Evolutionary conservation across 1,140 invertebrate genomes (phyloP), one percentile per base, ranked within the genome.

Genomic region (Dreissena rostriformis): DNA sequence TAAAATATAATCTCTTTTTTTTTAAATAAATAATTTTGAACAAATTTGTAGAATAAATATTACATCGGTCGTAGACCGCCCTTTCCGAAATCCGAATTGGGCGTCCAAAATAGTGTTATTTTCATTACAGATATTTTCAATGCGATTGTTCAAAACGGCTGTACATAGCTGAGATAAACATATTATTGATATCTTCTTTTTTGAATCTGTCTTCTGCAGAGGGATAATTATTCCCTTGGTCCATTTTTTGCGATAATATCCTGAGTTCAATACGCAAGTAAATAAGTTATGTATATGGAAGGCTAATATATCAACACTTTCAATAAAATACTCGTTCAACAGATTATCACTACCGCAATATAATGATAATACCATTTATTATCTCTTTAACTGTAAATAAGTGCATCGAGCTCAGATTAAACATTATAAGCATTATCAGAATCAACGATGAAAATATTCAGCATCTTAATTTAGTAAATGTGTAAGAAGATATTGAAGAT

Each of bases 31-130:
- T 79, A 63, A 1, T 61, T 22, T 11, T 29, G 1, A 55, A 82
- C 39, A 67, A 51, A n/a, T n/a, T 39, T 79, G 53, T 24, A 85
- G 26, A 26, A n/a, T 39, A 53, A 85, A 85, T 26, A 85, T 80
- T 29, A 65, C 51, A 49, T 86, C 84, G 0, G 67, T 51, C 1
- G 84, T 86, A 12, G 70, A 53, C 26, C 80, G 70, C 1, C 71
- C 70, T 51, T 68, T 51, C 19, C 67, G 24, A 72, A 82, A 81
- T 4, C 76, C 72, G n/a, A 39, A 39, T n/a, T n/a, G n/a, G n/a
- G n/a, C n/a, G n/a, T n/a, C n/a, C n/a, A n/a, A n/a, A n/a, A 39
- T 39, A 39, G 39, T 39, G 8, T 39, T 39, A 39, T 39, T 39
- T 39, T 39, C 39, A 39, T 39, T 5, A 39, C 39, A 39, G n/a